Base-by-base conservation (phyloP, 2,113 vertebrate genomes). In the Tychaedon coryphoeus region DNA sequence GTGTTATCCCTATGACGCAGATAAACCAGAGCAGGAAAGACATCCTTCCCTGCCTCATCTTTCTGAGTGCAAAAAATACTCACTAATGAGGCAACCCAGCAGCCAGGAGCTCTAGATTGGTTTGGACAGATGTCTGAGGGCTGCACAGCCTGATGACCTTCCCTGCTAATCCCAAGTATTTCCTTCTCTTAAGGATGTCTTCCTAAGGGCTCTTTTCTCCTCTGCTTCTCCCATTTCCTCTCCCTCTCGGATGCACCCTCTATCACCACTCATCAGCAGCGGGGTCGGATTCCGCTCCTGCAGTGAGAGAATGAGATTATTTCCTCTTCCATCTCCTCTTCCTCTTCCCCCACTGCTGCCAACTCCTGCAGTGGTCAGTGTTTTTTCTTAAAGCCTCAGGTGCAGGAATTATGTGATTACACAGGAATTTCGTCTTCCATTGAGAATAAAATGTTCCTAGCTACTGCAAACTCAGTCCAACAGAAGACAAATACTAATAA, bases 261-360 rank as follows among this genome's bases (percentile, higher is more conserved):
- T 94, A 79, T 92, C 66, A 17, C 57, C 69, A 64, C 36, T 56
- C 62, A 4, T 82, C 91, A 91, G 86, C 91, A 85, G 57, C 0
- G 0, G 84, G 70, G 38, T 85, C 1, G 0, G 77, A 93, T 95
- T 95, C 91, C 62, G 38, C 77, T 82, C 57, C 81, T 91, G 72
- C 91, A 95, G 91, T 91, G 92, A 95, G 31, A 65, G 86, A 86
- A 95, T 95, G 86, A 91, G 95, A 92, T 92, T 94, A 95, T 97
- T 96, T 96, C 96, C 96, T 95, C 58, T 73, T 87, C 40, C 77
- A 64, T 95, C 93, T 87, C 93, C 93, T 95, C 74, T 96, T 97
- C 96, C 95, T 93, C 70, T 93, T 93, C 79, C 82, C 40, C 26
- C 50, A 34, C n/a, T 88, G 72, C 66, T 96, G 94, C 96, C 96